Conservation (phyloP, 2,797 vertebrate species). For the Holocentrus rufus region DNA sequence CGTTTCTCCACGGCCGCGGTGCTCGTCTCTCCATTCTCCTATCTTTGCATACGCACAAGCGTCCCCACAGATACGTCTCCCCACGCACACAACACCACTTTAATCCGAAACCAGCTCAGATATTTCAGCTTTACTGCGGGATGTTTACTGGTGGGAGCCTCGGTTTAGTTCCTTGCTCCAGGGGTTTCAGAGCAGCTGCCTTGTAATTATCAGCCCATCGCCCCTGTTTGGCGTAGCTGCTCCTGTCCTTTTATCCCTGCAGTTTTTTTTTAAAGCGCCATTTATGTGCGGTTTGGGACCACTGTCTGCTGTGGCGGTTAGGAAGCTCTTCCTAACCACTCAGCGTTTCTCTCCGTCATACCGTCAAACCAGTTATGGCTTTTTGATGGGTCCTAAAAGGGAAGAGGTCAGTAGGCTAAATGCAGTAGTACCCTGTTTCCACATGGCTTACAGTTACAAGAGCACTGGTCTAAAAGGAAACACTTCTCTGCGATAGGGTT, state of each 20-base stretch:
- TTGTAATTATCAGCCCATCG: constrained; percentile 71
- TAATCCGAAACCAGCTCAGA: constrained; percentile 51
- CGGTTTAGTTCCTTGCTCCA: constrained; percentile 47
- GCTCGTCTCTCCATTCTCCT: background rate
- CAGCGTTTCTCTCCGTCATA: constrained; percentile 9
- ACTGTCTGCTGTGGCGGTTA: constrained; percentile 15
- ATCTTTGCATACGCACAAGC: constrained; percentile 9
- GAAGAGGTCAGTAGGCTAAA: constrained; percentile 47
- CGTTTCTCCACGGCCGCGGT: constrained; percentile 40
- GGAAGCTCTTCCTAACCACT: constrained; percentile 14
- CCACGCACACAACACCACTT: constrained; percentile 27
- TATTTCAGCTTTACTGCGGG: constrained; percentile 75
- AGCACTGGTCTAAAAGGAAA: background rate
- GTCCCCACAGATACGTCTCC: constrained; percentile 20
- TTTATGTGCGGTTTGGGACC: constrained; percentile 24
- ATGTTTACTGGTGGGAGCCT: constrained; percentile 71
- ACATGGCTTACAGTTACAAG: background rate
- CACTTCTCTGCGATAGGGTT: background rate
- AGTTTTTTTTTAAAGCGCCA: constrained; percentile 29
- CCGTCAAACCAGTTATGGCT: constrained; percentile 55
- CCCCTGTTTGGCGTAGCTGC: constrained; percentile 38
- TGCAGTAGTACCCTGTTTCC: constrained; percentile 10
- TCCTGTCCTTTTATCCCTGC: constrained; percentile 52
- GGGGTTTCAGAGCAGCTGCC: constrained; percentile 54
- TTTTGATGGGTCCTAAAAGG: constrained; percentile 49